phyloP scores from a whole-genome alignment of 1,140 invertebrate species.

The Rhopalosiphum padi region DNA sequence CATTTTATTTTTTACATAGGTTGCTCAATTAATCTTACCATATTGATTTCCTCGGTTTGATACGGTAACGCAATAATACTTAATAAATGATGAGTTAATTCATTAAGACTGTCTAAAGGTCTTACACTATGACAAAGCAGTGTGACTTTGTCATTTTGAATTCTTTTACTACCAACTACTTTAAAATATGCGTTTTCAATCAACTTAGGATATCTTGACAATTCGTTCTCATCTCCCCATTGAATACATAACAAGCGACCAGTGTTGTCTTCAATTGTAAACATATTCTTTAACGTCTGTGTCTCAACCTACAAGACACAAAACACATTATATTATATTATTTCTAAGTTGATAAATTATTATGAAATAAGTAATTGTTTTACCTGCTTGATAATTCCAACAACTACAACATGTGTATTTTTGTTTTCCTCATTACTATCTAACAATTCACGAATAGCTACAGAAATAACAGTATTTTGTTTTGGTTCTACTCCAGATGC shows the following conservation, averaged over 20 bases:
- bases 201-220: slow-evolving; percentile 43
- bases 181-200: slow-evolving; percentile 54
- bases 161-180: slow-evolving; percentile 54
- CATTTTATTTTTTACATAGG: not conserved
- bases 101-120: slow-evolving; percentile 36
- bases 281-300: slow-evolving; percentile 51
- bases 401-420: slow-evolving; percentile 41
- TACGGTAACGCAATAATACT: slow-evolving; percentile 46
- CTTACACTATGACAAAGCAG: slow-evolving; percentile 48
- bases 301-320: slow-evolving; percentile 12
- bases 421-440: slow-evolving; percentile 44
- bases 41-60: slow-evolving; percentile 42
- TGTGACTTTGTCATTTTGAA: slow-evolving; percentile 44
- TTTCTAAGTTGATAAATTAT: not conserved
- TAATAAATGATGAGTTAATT: slow-evolving; percentile 50
- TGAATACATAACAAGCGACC: slow-evolving; percentile 41
- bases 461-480: slow-evolving; percentile 39
- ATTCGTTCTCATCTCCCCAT: slow-evolving; percentile 54
- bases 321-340: not conserved
- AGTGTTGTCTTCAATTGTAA: slow-evolving; percentile 52
- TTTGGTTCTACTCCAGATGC: not conserved
- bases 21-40: not conserved
- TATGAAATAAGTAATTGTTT: not conserved
- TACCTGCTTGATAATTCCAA: slow-evolving; percentile 50
- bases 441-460: slow-evolving; percentile 28